Base-by-base conservation (phyloP, 2,797 vertebrate genomes). In the Amblyraja radiata region DNA sequence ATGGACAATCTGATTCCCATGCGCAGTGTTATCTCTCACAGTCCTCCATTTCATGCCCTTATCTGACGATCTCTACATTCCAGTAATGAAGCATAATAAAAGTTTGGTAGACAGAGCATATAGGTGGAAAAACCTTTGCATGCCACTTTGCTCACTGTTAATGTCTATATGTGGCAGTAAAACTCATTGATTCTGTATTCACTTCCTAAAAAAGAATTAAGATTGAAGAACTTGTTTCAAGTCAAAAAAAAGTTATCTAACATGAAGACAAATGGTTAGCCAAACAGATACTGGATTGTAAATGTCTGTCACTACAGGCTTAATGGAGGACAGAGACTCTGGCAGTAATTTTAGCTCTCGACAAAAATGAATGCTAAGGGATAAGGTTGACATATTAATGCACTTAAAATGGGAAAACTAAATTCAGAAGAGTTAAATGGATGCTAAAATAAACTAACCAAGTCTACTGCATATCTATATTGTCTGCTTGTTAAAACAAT, bases 11-110 rank as follows among this genome's bases (percentile, higher is more conserved):
- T 95, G 95, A 96, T 96, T 96, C 95, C 96, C 95, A 86, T 95
- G 94, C 95, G 95, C 96, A 95, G 94, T 81, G 95, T 95, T 94
- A 95, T 94, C 94, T 94, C 93, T 95, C 95, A 94, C 95, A 28
- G 61, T 93, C 28, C 13, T 65, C 83, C 81, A 93, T 95, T 95
- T 11, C 68, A 94, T 94, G 95, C 46, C 93, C 94, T 95, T 96
- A 96, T 95, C 95, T 94, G 95, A 93, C 93, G 94, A 95, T 96
- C 95, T 95, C 91, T 93, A 90, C 96, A 95, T 96, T 96, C 95
- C 94, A 95, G 93, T 93, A 93, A 25, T 91, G 71, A 88, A 93
- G 16, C 61, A 21, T n/a, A 92, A 92, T 92, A 54, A 92, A 88
- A 92, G 71, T 76, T 25, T 39, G 68, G 36, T 36, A 54, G 88